Evolutionary conservation across 2,888 invertebrate species (phyloP).

Genomic region (Clanis bilineata): DNA sequence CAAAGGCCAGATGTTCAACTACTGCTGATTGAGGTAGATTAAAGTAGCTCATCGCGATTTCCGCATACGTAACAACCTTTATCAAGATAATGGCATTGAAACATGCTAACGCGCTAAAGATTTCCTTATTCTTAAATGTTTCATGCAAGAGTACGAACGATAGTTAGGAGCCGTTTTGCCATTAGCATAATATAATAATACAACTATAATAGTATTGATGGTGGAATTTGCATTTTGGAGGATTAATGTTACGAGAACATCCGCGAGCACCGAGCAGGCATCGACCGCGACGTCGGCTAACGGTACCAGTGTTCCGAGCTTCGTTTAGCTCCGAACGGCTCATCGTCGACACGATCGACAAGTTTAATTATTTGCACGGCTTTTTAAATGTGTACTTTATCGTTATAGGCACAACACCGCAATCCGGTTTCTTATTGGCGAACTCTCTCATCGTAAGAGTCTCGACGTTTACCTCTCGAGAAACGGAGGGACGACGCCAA

Average conservation of each 20-base stretch:
- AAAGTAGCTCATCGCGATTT: constrained; percentile 59
- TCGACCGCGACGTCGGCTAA: constrained; percentile 62
- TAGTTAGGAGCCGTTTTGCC: constrained; percentile 24
- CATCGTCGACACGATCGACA: constrained; percentile 37
- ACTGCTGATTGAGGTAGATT: constrained; percentile 62
- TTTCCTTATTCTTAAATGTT: constrained; percentile 52
- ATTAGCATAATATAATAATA: constrained; percentile 12
- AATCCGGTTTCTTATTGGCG: constrained; percentile 72
- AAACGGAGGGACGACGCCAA: constrained; percentile 72
- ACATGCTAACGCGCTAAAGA: constrained; percentile 56
- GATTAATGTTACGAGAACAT: constrained; percentile 40
- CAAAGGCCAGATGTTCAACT: constrained; percentile 60
- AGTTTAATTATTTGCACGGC: constrained; percentile 46
- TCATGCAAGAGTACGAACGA: constrained; percentile 20
- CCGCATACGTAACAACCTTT: constrained; percentile 72
- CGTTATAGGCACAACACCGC: constrained; percentile 25
- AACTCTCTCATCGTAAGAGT: constrained; percentile 62
- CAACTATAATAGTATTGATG: not conserved
- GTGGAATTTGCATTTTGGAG: constrained; percentile 14
- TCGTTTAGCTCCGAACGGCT: constrained; percentile 41
- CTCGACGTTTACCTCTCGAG: constrained; percentile 74
- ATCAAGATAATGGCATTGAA: constrained; percentile 73
- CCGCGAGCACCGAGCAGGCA: constrained; percentile 48
- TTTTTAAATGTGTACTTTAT: constrained; percentile 48
- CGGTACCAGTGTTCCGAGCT: constrained; percentile 64